These are phyloP conservation scores for Danaus melanippus DNA, from an alignment of 1,140 invertebrate genomes.

Conservation along the genomic window DNA sequence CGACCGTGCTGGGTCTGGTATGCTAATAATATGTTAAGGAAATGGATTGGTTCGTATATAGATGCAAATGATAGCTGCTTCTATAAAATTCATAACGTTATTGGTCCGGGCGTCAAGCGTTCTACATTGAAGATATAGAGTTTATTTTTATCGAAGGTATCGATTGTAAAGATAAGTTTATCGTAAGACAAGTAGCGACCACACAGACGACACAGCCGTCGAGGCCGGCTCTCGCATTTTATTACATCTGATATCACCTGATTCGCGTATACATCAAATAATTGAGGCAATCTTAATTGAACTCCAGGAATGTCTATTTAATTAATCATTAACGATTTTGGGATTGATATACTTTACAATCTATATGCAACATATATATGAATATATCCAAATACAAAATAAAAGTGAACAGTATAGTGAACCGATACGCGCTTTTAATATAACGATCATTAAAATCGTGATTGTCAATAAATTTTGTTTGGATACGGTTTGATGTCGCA, in stretches of 20 bases:
- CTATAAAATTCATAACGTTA: constrained; percentile 63
- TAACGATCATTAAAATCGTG: constrained; percentile 25
- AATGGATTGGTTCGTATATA: constrained; percentile 62
- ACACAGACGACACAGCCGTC: constrained; percentile 39
- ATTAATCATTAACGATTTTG: no score
- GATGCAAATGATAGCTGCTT: constrained; percentile 59
- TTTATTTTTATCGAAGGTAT: constrained; percentile 65
- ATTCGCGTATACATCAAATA: constrained; percentile 65
- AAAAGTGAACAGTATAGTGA: constrained; percentile 5
- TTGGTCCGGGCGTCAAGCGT: constrained; percentile 58
- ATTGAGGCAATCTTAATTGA: constrained; percentile 27
- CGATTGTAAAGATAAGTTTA: constrained; percentile 68
- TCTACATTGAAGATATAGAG: constrained; percentile 44
- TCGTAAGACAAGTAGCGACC: constrained; percentile 70
- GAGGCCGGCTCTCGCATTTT: constrained; percentile 45
- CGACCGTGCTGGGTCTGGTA: constrained; percentile 26
- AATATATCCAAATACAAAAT: no score
- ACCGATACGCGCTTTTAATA: constrained; percentile 13
- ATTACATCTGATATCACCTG: constrained; percentile 60
- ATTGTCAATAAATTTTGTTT: constrained; percentile 45
- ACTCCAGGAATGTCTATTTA: not conserved
- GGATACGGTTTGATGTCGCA: constrained; percentile 38
- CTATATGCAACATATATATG: no score
- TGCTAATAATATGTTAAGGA: constrained; percentile 60
- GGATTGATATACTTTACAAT: no score